Conservation (phyloP, 2,797 vertebrate species). For the Gobionotothen gibberifrons region DNA sequence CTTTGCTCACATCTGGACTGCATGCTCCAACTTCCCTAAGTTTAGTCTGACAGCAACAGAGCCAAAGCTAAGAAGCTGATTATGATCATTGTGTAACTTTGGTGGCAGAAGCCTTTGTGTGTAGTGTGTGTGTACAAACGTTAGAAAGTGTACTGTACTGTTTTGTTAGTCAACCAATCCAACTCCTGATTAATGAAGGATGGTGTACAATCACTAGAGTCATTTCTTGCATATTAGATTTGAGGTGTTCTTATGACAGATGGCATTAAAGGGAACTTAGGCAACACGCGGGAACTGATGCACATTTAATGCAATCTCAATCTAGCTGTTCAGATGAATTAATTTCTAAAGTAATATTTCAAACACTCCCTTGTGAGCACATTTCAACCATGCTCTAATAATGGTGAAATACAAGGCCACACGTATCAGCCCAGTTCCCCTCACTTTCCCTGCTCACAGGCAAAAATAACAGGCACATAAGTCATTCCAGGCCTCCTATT, state of each 20-base stretch:
- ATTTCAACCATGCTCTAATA: constrained; percentile 54
- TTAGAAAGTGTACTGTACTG: constrained; percentile 8
- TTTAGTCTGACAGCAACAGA: constrained; percentile 77
- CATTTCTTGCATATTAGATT: constrained; percentile 45
- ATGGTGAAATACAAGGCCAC: constrained; percentile 60
- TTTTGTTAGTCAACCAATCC: constrained; percentile 24
- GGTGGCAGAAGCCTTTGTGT: constrained; percentile 44
- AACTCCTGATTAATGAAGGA: constrained; percentile 48
- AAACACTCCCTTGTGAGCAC: constrained; percentile 52
- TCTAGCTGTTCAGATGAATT: constrained; percentile 65
- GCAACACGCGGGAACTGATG: constrained; percentile 48
- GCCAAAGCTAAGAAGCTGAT: constrained; percentile 66
- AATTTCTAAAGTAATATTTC: constrained; percentile 59
- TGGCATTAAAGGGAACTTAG: constrained; percentile 21
- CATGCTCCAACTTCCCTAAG: constrained; percentile 68
- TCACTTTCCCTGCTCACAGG: constrained; percentile 61
- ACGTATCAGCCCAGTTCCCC: constrained; percentile 43
- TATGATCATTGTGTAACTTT: constrained; percentile 54
- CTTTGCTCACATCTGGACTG: constrained; percentile 77
- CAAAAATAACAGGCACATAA: constrained; percentile 79
- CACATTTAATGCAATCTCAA: constrained; percentile 44
- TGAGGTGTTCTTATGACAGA: constrained; percentile 46
- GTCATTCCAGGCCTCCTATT: constrained; percentile 81
- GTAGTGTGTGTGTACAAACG: constrained; percentile 16
- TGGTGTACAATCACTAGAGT: constrained; percentile 35